Percentiles rank a stretch among this genome's conserved stretches.
These are phyloP conservation scores for Leuciscus idus DNA, from an alignment of 2,113 vertebrate species.

Conservation along the genomic window DNA sequence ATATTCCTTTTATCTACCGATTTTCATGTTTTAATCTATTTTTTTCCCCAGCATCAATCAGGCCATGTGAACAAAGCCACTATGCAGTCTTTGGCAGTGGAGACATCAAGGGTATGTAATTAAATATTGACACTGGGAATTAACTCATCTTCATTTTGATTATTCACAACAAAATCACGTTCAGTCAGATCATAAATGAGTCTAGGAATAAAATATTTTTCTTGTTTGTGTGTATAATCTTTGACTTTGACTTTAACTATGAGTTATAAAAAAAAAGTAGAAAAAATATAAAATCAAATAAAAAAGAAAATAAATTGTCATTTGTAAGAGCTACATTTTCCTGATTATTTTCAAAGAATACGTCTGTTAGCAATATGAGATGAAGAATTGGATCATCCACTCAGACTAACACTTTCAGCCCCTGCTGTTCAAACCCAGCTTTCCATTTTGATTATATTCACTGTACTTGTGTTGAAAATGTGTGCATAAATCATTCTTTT, in stretches of 20 bases:
- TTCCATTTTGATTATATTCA: neutral
- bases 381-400: neutral
- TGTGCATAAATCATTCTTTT: neutral
- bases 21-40: neutral
- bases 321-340: neutral
- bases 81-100: slow-evolving; percentile 64
- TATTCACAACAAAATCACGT: neutral
- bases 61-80: slow-evolving; percentile 72
- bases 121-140: slow-evolving; percentile 49
- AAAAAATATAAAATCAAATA: neutral
- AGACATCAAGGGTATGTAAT: slow-evolving; percentile 76
- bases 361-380: neutral
- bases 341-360: neutral
- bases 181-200: neutral
- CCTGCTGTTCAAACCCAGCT: slow-evolving; percentile 3
- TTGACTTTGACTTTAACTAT: neutral
- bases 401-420: too few species aligned
- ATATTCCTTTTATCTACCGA: slow-evolving; percentile 5
- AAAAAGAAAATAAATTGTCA: neutral
- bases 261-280: neutral
- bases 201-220: neutral
- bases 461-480: neutral
- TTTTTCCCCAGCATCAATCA: slow-evolving; percentile 67
- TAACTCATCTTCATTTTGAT: slow-evolving; percentile 7
- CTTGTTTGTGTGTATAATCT: neutral